Evolutionary conservation across 1,140 invertebrate genomes (phyloP).

Genomic region (Atta cephalotes): DNA sequence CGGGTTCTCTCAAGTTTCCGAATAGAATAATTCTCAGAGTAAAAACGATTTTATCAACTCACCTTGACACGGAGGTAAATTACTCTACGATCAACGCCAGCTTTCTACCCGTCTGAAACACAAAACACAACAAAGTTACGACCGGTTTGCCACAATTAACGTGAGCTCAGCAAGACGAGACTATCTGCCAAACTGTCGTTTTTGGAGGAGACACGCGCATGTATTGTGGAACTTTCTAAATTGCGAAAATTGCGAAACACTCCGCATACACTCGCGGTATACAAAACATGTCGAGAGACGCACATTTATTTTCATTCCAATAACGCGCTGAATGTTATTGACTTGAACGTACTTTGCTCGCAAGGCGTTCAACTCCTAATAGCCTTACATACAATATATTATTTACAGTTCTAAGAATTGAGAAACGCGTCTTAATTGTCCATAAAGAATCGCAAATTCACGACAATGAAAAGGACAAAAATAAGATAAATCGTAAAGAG

Average conservation of each 20-base stretch:
- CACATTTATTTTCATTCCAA: neutral
- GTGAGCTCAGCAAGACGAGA: conserved; percentile 7
- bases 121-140: conserved; percentile 44
- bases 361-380: neutral
- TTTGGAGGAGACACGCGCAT: neutral
- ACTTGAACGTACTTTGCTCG: neutral
- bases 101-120: conserved; percentile 45
- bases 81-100: conserved; percentile 50
- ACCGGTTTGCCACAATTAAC: conserved; percentile 20
- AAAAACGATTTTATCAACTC: conserved; percentile 49
- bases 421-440: neutral
- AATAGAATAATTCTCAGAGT: neutral
- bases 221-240: conserved; percentile 13
- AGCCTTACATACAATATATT: neutral
- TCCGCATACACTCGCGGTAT: neutral
- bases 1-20: neutral
- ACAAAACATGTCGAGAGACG: neutral
- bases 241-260: conserved; percentile 17
- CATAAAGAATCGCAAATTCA: neutral
- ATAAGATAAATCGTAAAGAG: neutral
- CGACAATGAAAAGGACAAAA: neutral
- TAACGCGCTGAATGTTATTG: conserved; percentile 5
- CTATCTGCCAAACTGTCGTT: conserved; percentile 32
- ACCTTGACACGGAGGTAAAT: conserved; percentile 57
- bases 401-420: neutral